Evolutionary conservation across 2,113 vertebrate genomes (phyloP).

Genomic region (Bambusicola thoracicus): DNA sequence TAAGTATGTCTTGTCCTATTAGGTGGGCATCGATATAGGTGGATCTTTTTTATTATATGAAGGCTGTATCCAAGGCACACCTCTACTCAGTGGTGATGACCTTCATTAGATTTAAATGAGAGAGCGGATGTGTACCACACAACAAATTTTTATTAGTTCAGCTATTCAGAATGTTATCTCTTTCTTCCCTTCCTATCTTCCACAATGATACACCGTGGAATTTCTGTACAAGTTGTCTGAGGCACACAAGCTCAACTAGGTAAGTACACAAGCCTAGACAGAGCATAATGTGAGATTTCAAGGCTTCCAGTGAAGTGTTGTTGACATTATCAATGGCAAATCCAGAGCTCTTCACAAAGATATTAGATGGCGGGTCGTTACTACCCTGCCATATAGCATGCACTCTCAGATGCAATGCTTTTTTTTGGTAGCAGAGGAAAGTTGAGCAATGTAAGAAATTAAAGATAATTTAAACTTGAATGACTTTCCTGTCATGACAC

Average conservation of each 20-base stretch:
- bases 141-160: not conserved
- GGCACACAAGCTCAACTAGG: not conserved
- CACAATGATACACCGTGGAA: too few species aligned
- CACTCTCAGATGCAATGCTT: not conserved
- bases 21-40: not conserved
- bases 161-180: not conserved
- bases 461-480: not conserved
- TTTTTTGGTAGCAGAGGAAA: not conserved
- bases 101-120: not conserved
- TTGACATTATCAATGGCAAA: not conserved
- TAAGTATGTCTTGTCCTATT: not conserved
- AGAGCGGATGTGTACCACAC: not conserved
- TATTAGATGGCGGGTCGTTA: not conserved
- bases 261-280: not conserved
- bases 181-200: not conserved
- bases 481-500: not conserved
- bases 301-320: not conserved
- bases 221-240: not conserved
- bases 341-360: not conserved
- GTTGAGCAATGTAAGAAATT: not conserved
- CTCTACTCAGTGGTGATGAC: not conserved
- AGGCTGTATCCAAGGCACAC: not conserved
- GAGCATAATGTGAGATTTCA: not conserved
- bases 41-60: not conserved
- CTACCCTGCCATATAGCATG: not conserved